A percentile compares a stretch with the other conserved stretches of the same genome.
These are phyloP conservation scores for Acanthococcus lagerstroemiae DNA, from an alignment of 2,888 invertebrate genomes.

Conservation along the genomic window DNA sequence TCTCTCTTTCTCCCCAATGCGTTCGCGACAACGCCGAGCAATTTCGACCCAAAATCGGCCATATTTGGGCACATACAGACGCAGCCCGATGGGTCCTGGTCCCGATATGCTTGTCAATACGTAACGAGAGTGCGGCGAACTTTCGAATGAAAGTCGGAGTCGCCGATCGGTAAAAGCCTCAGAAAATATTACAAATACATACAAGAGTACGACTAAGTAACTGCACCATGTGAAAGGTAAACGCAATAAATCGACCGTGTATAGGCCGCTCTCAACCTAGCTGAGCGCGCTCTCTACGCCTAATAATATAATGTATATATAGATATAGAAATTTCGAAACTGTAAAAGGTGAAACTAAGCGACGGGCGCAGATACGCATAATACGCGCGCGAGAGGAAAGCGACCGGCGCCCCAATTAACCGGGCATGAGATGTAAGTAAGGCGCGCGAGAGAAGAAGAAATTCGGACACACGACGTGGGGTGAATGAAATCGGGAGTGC, in stretches of 20 bases:
- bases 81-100: no score
- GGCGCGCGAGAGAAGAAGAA: neutral
- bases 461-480: neutral
- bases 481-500: neutral
- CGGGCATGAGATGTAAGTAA: conserved; percentile 5
- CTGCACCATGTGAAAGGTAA: conserved; percentile 12
- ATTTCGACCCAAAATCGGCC: no score
- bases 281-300: conserved; percentile 7
- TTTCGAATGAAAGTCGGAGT: conserved; percentile 2
- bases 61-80: no score
- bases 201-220: no score
- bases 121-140: neutral
- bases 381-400: neutral
- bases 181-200: neutral
- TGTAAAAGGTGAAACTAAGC: conserved; percentile 18
- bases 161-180: neutral
- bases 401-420: conserved; percentile 22
- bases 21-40: no score
- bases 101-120: no score
- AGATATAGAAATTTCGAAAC: conserved; percentile 23
- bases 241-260: conserved; percentile 19
- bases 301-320: no score
- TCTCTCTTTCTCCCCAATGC: no score
- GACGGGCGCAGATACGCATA: neutral
- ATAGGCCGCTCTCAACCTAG: neutral